phyloP scores from a whole-genome alignment of 2,888 invertebrate genomes.

The Pyralis farinalis region DNA sequence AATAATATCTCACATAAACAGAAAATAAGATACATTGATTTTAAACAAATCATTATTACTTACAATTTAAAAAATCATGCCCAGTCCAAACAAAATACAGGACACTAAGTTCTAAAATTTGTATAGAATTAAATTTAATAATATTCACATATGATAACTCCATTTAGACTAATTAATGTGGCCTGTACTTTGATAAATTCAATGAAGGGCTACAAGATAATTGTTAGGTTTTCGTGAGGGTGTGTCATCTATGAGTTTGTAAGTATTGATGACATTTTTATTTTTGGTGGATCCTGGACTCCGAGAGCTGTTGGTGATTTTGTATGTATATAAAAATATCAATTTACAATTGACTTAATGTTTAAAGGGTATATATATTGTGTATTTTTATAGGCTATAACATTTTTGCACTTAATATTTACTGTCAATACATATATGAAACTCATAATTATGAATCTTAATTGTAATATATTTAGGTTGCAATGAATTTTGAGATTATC shows the following conservation, averaged over 20 bases:
- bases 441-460: neutral
- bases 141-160: too few species aligned
- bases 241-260: conserved; percentile 63
- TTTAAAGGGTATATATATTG: conserved; percentile 31
- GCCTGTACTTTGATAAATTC: neutral
- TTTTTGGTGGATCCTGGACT: conserved; percentile 52
- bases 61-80: too few species aligned
- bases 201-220: too few species aligned
- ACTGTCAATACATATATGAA: neutral
- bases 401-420: neutral
- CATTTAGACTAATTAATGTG: neutral
- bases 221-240: conserved; percentile 55
- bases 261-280: conserved; percentile 58
- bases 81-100: too few species aligned
- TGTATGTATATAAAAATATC: conserved; percentile 72
- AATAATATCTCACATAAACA: too few species aligned
- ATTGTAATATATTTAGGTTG: neutral
- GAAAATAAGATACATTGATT: too few species aligned
- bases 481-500: neutral
- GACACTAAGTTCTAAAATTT: too few species aligned
- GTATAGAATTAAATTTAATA: too few species aligned
- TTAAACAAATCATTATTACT: too few species aligned
- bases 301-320: conserved; percentile 69
- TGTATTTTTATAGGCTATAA: conserved; percentile 5
- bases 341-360: conserved; percentile 46